A percentile compares a stretch with the other conserved stretches of the same genome.
Evolutionary conservation across 1,140 invertebrate species (phyloP).

Genomic region (Eriosoma lanigerum): DNA sequence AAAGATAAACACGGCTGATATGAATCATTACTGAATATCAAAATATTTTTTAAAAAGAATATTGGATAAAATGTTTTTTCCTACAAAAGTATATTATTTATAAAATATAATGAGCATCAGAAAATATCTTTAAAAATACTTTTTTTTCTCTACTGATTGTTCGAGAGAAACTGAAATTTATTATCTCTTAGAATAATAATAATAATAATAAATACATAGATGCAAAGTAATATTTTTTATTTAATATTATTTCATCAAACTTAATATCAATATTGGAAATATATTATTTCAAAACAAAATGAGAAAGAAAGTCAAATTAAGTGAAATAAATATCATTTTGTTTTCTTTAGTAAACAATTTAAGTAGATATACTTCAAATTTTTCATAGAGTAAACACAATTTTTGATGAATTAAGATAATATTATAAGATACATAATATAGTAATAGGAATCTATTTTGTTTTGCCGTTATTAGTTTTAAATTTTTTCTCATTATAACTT

Average conservation of each 20-base stretch:
- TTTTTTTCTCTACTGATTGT: background rate
- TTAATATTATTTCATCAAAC: background rate
- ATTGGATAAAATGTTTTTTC: background rate
- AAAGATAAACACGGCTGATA: background rate
- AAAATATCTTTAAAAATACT: constrained; percentile 34
- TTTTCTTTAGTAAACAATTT: no score
- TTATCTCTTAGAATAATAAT: background rate
- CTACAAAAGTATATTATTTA: background rate
- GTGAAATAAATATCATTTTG: no score
- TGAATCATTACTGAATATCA: background rate
- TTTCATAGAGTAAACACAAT: no score
- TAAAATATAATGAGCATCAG: constrained; percentile 23
- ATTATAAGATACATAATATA: no score
- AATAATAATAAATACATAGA: background rate
- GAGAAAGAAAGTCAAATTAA: no score
- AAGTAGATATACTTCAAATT: no score
- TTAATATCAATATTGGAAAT: no score
- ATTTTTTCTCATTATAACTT: no score
- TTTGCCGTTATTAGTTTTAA: no score
- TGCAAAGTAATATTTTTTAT: background rate
- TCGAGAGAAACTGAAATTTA: background rate
- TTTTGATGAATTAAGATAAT: no score
- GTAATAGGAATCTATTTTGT: no score
- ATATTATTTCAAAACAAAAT: background rate
- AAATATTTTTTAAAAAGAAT: constrained; percentile 14